Evolutionary conservation across 1,140 invertebrate species (phyloP).

Genomic region (Drosophila truncata): DNA sequence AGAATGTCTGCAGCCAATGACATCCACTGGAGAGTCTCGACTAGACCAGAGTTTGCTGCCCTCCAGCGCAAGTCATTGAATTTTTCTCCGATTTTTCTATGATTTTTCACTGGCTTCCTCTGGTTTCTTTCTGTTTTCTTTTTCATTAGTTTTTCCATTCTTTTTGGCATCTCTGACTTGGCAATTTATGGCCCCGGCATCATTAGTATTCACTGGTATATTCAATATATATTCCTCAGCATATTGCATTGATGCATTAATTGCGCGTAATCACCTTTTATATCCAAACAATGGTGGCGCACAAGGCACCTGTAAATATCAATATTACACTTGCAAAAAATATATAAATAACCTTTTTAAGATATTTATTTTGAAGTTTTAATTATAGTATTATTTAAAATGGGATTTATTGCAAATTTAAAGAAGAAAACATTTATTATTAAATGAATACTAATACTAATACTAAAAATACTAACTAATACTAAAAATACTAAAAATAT

Average conservation of each 20-base stretch:
- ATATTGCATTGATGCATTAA: constrained; percentile 79
- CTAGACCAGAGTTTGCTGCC: constrained; percentile 33
- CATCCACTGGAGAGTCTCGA: constrained; percentile 58
- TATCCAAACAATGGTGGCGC: constrained; percentile 50
- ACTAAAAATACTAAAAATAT: no score
- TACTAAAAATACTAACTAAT: no score
- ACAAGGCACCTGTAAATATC: not conserved
- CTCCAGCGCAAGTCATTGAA: constrained; percentile 53
- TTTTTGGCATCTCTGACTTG: constrained; percentile 56
- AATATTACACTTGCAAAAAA: not conserved
- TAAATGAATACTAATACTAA: no score
- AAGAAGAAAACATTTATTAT: no score
- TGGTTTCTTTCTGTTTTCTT: not conserved
- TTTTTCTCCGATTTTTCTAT: constrained; percentile 26
- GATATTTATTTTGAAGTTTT: not conserved
- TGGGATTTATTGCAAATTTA: not conserved
- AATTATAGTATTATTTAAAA: no score
- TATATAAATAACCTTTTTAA: not conserved
- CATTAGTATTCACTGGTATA: constrained; percentile 76
- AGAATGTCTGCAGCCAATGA: constrained; percentile 67
- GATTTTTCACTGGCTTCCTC: constrained; percentile 3
- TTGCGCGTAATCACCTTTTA: constrained; percentile 75
- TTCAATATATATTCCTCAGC: constrained; percentile 51
- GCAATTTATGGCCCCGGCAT: constrained; percentile 64
- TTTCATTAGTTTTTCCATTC: constrained; percentile 1